phyloP scores from a whole-genome alignment of 2,888 invertebrate genomes.

The Coleophora flavipennella region DNA sequence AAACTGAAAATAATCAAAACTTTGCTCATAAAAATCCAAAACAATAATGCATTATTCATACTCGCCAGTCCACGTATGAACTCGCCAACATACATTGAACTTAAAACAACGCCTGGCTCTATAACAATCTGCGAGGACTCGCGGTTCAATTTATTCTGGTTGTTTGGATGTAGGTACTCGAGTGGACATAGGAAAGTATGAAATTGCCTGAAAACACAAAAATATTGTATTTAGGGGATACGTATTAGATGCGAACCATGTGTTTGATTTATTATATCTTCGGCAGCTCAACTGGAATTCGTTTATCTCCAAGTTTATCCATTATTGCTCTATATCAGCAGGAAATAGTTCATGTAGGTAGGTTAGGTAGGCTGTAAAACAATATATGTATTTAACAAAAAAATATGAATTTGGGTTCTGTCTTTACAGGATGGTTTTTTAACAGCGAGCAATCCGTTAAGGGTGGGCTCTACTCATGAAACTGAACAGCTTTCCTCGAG shows the following conservation, averaged over 20 bases:
- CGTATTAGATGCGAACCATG: slow-evolving; percentile 32
- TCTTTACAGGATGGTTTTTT: too few species aligned
- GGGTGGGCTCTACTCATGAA: too few species aligned
- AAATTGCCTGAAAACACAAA: slow-evolving; percentile 68
- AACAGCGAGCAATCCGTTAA: too few species aligned
- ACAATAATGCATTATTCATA: slow-evolving; percentile 74
- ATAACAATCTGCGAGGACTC: slow-evolving; percentile 30
- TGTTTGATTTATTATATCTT: slow-evolving; percentile 16
- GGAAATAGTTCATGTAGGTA: too few species aligned
- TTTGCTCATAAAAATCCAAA: slow-evolving; percentile 73
- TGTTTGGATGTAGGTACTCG: slow-evolving; percentile 39
- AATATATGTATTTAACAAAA: too few species aligned
- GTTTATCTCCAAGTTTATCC: too few species aligned
- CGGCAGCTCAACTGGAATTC: too few species aligned
- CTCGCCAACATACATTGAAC: slow-evolving; percentile 37
- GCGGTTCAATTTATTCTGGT: slow-evolving; percentile 41
- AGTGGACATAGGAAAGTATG: slow-evolving; percentile 61
- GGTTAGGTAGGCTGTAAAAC: too few species aligned
- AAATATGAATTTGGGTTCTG: too few species aligned
- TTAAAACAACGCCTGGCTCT: slow-evolving; percentile 22
- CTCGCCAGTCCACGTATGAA: slow-evolving; percentile 50
- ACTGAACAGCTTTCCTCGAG: too few species aligned
- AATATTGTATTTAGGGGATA: slow-evolving; percentile 65
- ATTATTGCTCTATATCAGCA: too few species aligned
- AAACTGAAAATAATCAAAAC: slow-evolving; percentile 73